phyloP scores from a whole-genome alignment of 1,140 invertebrate genomes.

The Drosophila willistoni region DNA sequence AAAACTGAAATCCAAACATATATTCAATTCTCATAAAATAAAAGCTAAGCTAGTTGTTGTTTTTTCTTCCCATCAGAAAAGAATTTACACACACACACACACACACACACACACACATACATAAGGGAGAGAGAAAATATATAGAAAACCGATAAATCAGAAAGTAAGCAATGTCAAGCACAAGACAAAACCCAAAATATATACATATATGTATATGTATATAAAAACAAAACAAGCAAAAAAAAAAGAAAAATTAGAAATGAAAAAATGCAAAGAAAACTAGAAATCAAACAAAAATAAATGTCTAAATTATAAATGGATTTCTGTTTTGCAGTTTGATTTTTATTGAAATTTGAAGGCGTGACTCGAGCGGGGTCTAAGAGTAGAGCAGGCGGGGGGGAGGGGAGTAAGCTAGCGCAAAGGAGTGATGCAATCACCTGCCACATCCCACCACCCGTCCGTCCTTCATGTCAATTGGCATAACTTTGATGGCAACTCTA shows the following conservation, averaged over 20 bases:
- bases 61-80: conserved; percentile 9
- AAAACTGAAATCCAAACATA: conserved; percentile 30
- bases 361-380: not conserved
- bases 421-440: not conserved
- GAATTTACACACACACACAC: not conserved
- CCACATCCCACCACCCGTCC: conserved; percentile 2
- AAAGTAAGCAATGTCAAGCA: conserved; percentile 31
- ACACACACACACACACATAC: conserved; percentile 4
- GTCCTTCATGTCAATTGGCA: conserved; percentile 15
- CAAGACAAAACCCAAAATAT: conserved; percentile 49
- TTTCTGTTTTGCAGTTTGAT: conserved; percentile 41
- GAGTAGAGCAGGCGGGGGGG: not conserved
- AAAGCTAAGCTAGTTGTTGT: conserved; percentile 31
- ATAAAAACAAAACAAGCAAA: conserved; percentile 29
- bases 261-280: conserved; percentile 31
- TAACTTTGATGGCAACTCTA: conserved; percentile 10
- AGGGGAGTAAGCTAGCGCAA: not conserved
- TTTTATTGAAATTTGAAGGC: conserved; percentile 25
- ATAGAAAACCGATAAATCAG: conserved; percentile 24
- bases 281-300: conserved; percentile 70
- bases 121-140: conserved; percentile 38
- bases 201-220: not conserved
- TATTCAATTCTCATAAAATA: conserved; percentile 44
- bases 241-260: conserved; percentile 44
- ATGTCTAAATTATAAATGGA: conserved; percentile 78